Evolutionary conservation across 2,113 vertebrate genomes (phyloP).

Genomic region (Pseudorasbora parva): DNA sequence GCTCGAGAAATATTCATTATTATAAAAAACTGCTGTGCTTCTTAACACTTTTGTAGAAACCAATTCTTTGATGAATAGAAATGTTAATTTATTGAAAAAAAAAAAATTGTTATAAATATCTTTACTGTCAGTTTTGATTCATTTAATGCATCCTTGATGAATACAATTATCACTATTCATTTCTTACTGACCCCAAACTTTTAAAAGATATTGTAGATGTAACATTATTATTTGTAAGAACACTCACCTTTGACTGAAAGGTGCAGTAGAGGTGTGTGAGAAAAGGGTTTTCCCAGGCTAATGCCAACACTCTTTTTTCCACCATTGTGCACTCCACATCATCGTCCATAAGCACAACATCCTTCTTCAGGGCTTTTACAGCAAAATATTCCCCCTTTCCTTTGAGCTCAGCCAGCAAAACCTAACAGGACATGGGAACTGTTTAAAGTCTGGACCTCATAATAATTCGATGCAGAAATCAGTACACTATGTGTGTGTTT

Average conservation of each 20-base stretch:
- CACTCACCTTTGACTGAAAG: conserved; percentile 92
- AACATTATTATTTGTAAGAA: neutral
- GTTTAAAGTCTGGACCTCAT: neutral
- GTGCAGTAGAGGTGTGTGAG: conserved; percentile 95
- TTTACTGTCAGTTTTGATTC: neutral
- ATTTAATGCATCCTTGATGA: neutral
- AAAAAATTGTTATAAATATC: neutral
- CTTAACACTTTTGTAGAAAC: neutral
- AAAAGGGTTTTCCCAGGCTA: conserved; percentile 96
- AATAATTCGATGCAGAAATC: neutral
- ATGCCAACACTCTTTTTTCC: conserved; percentile 93
- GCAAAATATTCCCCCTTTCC: conserved; percentile 91
- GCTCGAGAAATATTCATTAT: neutral
- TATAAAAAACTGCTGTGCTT: neutral
- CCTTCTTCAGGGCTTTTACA: conserved; percentile 95
- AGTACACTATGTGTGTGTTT: neutral
- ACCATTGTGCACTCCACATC: conserved; percentile 99
- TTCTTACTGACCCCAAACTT: neutral
- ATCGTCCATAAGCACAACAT: conserved; percentile 98
- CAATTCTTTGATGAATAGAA: neutral
- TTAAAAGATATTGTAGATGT: neutral
- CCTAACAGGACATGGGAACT: conserved; percentile 69
- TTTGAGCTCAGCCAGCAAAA: conserved; percentile 93
- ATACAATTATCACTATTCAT: neutral
- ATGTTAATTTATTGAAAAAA: neutral